Evolutionary conservation across 2,888 invertebrate species (phyloP).

Genomic region (Sepiola atlantica): DNA sequence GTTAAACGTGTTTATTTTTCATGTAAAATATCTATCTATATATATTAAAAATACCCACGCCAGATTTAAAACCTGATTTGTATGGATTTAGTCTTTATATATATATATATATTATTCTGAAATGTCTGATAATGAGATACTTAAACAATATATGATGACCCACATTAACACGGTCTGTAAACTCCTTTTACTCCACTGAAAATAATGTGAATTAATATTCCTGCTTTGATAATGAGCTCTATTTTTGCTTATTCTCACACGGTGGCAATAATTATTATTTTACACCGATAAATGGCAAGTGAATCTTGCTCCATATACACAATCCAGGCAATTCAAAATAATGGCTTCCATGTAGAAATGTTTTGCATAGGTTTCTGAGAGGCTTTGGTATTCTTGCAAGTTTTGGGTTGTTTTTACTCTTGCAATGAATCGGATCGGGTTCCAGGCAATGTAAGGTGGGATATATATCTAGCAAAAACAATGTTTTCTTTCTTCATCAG

Average conservation of each 20-base stretch:
- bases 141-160: no score
- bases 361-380: background rate
- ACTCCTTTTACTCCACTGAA: background rate
- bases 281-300: background rate
- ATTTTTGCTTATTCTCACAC: background rate
- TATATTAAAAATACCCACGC: no score
- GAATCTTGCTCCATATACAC: background rate
- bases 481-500: no score
- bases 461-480: no score
- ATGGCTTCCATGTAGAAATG: background rate
- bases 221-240: background rate
- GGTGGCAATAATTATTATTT: background rate
- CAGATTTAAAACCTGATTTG: no score
- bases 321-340: background rate
- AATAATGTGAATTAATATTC: background rate
- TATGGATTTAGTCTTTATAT: no score
- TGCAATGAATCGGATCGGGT: background rate
- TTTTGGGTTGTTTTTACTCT: background rate
- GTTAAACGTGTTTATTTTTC: no score
- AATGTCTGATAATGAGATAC: background rate
- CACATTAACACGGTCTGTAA: no score
- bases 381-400: background rate
- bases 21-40: no score
- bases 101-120: background rate
- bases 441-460: background rate